Conservation (phyloP, 2,113 vertebrate species). For the Dipodomys stephensi region DNA sequence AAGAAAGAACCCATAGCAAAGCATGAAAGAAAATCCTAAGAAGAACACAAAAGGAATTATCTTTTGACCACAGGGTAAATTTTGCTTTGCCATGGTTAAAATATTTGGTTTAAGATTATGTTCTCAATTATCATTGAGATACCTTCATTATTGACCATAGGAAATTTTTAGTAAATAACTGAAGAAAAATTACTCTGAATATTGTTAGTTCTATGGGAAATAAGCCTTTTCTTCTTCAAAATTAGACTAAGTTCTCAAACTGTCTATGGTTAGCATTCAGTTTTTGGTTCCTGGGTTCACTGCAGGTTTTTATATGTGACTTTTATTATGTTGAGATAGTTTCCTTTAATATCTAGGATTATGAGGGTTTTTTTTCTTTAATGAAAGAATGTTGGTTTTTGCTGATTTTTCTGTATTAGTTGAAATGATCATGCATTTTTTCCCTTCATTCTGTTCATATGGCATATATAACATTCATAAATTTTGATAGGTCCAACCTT, state of each 20-base stretch:
- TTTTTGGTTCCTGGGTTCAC: neutral
- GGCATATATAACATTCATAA: neutral
- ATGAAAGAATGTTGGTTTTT: neutral
- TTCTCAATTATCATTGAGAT: neutral
- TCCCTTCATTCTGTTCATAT: neutral
- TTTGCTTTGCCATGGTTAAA: slow-evolving; percentile 5
- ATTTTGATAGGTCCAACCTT: neutral
- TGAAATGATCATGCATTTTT: neutral
- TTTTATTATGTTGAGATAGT: neutral
- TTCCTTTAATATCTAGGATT: neutral
- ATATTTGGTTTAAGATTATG: neutral
- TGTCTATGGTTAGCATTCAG: neutral
- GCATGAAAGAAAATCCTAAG: neutral
- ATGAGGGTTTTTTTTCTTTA: neutral
- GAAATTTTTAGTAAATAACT: slow-evolving; percentile 25
- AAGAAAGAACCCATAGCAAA: neutral
- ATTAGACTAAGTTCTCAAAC: slow-evolving; percentile 40
- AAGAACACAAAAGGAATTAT: neutral
- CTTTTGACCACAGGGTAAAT: neutral
- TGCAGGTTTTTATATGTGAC: neutral
- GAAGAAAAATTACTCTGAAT: neutral
- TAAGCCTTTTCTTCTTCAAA: neutral
- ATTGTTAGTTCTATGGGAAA: neutral
- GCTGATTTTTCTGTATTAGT: neutral
- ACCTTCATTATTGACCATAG: slow-evolving; percentile 6